Evolutionary conservation across 2,113 vertebrate genomes (phyloP).

Genomic region (Chionodraco myersi): DNA sequence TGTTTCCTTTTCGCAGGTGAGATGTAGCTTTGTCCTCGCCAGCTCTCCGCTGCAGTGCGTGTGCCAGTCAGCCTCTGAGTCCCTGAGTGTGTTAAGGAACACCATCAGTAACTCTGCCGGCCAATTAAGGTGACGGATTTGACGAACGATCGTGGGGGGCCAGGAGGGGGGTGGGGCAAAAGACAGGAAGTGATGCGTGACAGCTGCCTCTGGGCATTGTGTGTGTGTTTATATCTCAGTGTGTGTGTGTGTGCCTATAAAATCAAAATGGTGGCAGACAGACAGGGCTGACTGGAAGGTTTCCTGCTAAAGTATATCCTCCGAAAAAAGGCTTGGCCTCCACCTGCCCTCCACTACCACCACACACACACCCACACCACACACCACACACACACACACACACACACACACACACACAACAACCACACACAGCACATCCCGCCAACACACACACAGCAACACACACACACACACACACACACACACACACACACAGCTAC

Average conservation of each 20-base stretch:
- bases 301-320: constrained; percentile 74
- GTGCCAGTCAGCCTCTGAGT: background rate
- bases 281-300: constrained; percentile 78
- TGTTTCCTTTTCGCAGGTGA: no score
- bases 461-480: no score
- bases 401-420: no score
- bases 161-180: background rate
- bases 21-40: no score
- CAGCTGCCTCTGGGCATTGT: constrained; percentile 71
- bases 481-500: no score
- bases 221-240: constrained; percentile 47
- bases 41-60: no score
- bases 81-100: constrained; percentile 46
- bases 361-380: constrained; percentile 48
- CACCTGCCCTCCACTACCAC: constrained; percentile 53
- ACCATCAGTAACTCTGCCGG: constrained; percentile 67
- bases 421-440: no score
- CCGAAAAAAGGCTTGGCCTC: constrained; percentile 51
- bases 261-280: constrained; percentile 78
- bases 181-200: constrained; percentile 82
- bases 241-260: constrained; percentile 52
- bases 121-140: constrained; percentile 81
- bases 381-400: no score
- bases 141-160: constrained; percentile 68
- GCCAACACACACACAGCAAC: no score